Evolutionary conservation across 1,140 invertebrate species (phyloP).

Genomic region (Apolygus lucorum): DNA sequence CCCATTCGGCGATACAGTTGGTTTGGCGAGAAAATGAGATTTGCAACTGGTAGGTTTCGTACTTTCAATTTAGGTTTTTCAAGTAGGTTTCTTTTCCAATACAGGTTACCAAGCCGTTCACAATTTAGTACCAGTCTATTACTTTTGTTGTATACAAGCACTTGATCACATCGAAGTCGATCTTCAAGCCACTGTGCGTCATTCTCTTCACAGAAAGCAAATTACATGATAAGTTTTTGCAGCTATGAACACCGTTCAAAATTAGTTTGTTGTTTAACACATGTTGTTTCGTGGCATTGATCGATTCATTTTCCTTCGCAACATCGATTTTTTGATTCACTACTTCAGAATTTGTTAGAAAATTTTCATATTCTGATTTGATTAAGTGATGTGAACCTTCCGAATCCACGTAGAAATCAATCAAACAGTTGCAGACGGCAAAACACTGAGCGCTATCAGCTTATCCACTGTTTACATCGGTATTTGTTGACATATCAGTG

Average conservation of each 20-base stretch:
- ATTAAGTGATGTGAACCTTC: not conserved
- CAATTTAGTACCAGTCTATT: not conserved
- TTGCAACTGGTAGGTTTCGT: not conserved
- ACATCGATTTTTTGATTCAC: not conserved
- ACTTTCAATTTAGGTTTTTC: not conserved
- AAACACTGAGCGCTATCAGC: not conserved
- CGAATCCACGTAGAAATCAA: not conserved
- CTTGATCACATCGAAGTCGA: not conserved
- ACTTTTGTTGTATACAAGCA: not conserved
- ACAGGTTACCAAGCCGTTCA: not conserved
- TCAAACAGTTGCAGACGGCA: no score
- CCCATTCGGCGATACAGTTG: not conserved
- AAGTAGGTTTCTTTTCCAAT: no score
- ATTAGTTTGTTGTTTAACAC: not conserved
- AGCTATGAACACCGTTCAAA: not conserved
- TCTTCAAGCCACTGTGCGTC: not conserved
- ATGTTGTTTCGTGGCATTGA: no score
- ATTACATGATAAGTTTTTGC: not conserved
- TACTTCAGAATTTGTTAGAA: not conserved
- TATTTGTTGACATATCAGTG: no score
- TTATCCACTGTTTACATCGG: no score
- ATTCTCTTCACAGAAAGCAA: not conserved
- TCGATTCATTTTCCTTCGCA: no score
- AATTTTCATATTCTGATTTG: not conserved
- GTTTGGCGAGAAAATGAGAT: not conserved